These are phyloP conservation scores for Actias luna DNA, from an alignment of 2,888 invertebrate genomes.

Conservation along the genomic window DNA sequence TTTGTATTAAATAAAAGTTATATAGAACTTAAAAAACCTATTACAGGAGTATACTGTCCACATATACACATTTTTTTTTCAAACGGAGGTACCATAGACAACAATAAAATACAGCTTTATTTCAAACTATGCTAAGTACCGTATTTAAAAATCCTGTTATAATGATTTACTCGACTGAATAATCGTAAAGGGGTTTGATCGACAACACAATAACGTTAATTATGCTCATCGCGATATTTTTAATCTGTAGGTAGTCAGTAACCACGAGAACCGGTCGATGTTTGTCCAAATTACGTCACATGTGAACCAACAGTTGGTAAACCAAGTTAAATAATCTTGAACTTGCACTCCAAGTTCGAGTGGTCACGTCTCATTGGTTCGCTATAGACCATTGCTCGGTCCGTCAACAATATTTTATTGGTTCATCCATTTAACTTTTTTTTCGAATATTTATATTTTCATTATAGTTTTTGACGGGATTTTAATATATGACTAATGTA, in stretches of 20 bases:
- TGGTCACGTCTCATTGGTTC: slow-evolving; percentile 25
- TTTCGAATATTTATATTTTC: not conserved
- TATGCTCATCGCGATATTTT: slow-evolving; percentile 2
- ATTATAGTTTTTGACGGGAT: too few species aligned
- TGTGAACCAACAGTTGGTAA: not conserved
- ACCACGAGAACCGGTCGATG: slow-evolving; percentile 7
- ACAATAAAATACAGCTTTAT: too few species aligned
- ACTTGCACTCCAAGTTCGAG: slow-evolving; percentile 22
- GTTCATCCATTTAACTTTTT: not conserved
- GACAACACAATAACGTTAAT: slow-evolving; percentile 1
- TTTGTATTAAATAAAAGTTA: too few species aligned
- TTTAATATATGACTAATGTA: too few species aligned
- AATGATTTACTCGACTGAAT: not conserved
- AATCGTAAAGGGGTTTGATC: not conserved
- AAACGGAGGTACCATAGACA: too few species aligned
- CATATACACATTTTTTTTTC: too few species aligned
- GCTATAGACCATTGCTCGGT: slow-evolving; percentile 4
- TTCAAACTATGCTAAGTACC: not conserved
- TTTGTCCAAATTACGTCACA: slow-evolving; percentile 9
- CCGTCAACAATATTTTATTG: not conserved
- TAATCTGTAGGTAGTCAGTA: not conserved
- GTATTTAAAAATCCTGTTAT: not conserved
- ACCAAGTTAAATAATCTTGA: slow-evolving; percentile 23
- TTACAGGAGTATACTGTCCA: too few species aligned
- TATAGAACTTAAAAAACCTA: too few species aligned